Percentiles rank a stretch among this genome's conserved stretches.
phyloP scores from a whole-genome alignment of 64 coral and sea anemone genomes.

The Catalaphyllia jardinei region DNA sequence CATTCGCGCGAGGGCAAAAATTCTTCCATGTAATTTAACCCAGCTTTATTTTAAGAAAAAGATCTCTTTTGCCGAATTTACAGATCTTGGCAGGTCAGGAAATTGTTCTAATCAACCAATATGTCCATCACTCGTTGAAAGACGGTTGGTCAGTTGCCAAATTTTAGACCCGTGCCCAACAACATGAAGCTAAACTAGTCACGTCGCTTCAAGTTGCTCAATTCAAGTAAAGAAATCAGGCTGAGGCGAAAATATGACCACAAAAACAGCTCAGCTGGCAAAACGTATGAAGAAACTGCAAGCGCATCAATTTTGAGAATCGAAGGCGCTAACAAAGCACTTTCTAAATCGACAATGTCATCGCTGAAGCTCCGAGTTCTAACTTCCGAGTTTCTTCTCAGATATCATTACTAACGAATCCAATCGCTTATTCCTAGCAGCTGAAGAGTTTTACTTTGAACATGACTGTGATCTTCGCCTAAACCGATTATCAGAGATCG shows the following conservation, averaged over 20 bases:
- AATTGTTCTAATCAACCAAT: not conserved
- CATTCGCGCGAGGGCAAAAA: not conserved
- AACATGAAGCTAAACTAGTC: not conserved
- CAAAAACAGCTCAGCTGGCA: not conserved
- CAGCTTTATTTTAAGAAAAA: not conserved
- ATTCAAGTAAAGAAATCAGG: not conserved
- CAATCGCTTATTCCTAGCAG: too few species aligned
- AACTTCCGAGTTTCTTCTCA: not conserved
- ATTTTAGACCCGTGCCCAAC: not conserved
- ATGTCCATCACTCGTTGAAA: not conserved
- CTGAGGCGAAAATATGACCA: not conserved
- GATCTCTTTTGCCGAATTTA: not conserved
- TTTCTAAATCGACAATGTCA: not conserved
- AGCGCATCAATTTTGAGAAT: not conserved
- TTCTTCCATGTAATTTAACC: not conserved
- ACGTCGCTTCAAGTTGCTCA: not conserved
- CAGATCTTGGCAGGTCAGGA: constrained; percentile 4
- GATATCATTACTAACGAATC: too few species aligned
- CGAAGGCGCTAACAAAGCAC: not conserved
- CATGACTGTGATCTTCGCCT: too few species aligned
- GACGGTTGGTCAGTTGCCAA: not conserved
- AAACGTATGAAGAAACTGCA: not conserved
- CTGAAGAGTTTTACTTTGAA: too few species aligned
- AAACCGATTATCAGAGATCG: too few species aligned
- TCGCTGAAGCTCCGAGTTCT: not conserved